A percentile compares a stretch with the other conserved stretches of the same genome.
Evolutionary conservation across 2,888 invertebrate genomes (phyloP).

Genomic region (Cheilosia scutellata): DNA sequence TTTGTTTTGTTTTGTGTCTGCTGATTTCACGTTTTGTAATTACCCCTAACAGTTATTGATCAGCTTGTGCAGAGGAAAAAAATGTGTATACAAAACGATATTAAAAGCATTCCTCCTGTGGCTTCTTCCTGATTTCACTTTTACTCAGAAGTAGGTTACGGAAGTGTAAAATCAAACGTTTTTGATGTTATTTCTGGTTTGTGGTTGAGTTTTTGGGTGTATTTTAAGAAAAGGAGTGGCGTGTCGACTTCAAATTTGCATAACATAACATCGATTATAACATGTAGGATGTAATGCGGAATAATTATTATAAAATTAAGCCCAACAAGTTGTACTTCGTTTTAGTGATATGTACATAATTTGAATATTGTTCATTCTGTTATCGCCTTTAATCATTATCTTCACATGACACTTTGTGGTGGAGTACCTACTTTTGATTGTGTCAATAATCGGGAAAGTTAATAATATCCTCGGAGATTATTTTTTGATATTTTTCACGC

Average conservation of each 20-base stretch:
- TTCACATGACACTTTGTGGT: no score
- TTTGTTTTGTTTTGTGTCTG: constrained; percentile 48
- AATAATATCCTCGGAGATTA: no score
- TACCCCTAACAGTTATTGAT: constrained; percentile 62
- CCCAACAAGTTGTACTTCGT: no score
- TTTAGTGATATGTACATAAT: no score
- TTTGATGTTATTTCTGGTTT: constrained; percentile 32
- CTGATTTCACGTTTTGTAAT: constrained; percentile 65
- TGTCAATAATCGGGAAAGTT: no score
- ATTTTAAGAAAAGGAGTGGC: constrained; percentile 1
- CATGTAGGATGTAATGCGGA: background rate
- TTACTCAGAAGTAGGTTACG: constrained; percentile 67
- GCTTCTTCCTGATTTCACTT: constrained; percentile 74
- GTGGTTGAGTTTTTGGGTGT: constrained; percentile 2
- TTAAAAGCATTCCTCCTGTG: constrained; percentile 45
- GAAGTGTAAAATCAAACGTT: constrained; percentile 30
- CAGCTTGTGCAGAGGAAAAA: constrained; percentile 17
- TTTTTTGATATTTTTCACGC: no score
- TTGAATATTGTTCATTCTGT: no score
- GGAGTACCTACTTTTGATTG: no score
- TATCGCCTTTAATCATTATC: no score
- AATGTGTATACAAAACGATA: constrained; percentile 40
- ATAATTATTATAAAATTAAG: no score
- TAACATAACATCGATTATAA: background rate
- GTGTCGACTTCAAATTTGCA: constrained; percentile 34